Base-by-base conservation (phyloP, 2,797 vertebrate genomes). In the Onychomys arenicola region DNA sequence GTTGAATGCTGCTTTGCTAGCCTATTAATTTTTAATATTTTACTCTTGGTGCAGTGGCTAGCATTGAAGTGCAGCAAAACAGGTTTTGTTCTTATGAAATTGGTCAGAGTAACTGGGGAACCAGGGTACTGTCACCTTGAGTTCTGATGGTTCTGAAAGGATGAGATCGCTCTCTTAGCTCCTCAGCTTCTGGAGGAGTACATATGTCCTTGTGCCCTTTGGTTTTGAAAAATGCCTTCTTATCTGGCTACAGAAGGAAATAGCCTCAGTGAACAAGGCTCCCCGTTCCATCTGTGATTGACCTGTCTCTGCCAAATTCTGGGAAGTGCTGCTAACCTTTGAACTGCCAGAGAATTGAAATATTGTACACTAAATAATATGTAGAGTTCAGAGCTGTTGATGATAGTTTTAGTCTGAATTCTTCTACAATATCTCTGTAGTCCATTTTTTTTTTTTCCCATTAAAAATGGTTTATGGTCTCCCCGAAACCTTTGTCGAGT, bases 11-110 rank as follows among this genome's bases (percentile, higher is more conserved):
- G 49, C 76, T 80, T 96, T 96, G 90, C 87, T n/a, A 95, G 87
- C 67, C 91, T 92, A 95, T 97, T 97, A 97, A 97, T 96, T 95
- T 98, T 98, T 97, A 96, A 96, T 97, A 96, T 92, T 61, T 88
- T 57, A 85, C 87, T 97, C 87, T 92, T 61, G 92, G 49, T 92
- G 78, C 94, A 65, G 84, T 94, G 46, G 67, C 95, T 73, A 34
- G 78, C 63, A 92, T 61, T 96, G 95, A 96, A 94, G 65, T 95
- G 59, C 94, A 96, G 93, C 94, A 93, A 61, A 82, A 69, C 59
- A 96, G 84, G 94, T 97, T 97, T 97, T 97, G 93, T 97, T 97
- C 95, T 96, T 96, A 93, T 94, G 81, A 97, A 97, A 92, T 94
- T 96, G 77, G 83, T 93, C 96, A 94, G 73, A 97, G 93, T 96